A percentile compares a stretch with the other conserved stretches of the same genome.
Conservation (phyloP, 2,113 vertebrate species). For the Syngnathoides biaculeatus region DNA sequence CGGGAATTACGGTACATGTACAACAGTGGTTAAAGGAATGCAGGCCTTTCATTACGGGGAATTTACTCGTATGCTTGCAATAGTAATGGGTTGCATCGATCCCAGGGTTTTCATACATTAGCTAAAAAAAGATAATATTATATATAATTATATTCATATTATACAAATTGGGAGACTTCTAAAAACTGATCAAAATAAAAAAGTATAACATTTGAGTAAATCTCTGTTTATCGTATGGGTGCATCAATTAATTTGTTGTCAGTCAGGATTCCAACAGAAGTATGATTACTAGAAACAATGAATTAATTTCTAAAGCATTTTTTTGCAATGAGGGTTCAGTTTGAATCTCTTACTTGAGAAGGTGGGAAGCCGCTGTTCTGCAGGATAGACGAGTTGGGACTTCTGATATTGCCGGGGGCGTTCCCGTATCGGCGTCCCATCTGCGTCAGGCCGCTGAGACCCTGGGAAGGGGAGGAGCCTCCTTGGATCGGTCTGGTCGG, state of each 20-base stretch:
- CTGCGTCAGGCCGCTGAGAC: conserved; percentile 49
- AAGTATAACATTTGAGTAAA: too few relatives aligned
- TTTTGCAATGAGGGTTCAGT: too few relatives aligned
- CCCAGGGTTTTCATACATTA: not conserved
- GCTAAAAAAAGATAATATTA: too few relatives aligned
- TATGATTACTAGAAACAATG: too few relatives aligned
- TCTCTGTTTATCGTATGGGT: too few relatives aligned
- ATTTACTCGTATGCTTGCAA: not conserved
- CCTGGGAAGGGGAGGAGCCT: conserved; percentile 69
- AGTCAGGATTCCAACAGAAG: too few relatives aligned
- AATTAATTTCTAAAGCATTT: too few relatives aligned
- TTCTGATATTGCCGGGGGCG: conserved; percentile 55
- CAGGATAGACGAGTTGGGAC: conserved; percentile 63
- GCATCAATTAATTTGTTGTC: too few relatives aligned
- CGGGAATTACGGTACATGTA: too few relatives aligned
- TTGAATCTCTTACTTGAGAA: conserved; percentile 50
- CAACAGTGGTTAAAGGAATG: conserved; percentile 12
- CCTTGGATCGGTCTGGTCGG: conserved; percentile 67
- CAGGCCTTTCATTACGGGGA: not conserved
- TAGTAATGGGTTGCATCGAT: not conserved
- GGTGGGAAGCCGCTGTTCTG: conserved; percentile 55
- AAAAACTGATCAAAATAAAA: too few relatives aligned
- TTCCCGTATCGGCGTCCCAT: conserved; percentile 57
- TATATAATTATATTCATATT: too few relatives aligned
- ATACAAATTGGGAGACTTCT: too few relatives aligned